A percentile compares a stretch with the other conserved stretches of the same genome.
phyloP scores from a whole-genome alignment of 2,888 invertebrate genomes.

The Tetheella fluctuosa region DNA sequence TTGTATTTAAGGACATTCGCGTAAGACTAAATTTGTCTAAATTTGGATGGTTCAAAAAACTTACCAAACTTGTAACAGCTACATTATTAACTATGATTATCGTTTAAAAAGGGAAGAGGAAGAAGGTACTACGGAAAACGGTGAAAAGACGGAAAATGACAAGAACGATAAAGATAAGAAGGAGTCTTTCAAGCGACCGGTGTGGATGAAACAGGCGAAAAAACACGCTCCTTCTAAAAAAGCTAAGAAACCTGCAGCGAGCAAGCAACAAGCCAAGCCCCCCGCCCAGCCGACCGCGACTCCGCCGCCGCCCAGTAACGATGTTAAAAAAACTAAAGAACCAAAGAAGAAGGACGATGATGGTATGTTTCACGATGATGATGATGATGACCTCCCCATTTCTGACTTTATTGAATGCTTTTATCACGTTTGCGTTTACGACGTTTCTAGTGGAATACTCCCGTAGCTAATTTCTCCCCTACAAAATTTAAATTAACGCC shows the following conservation, averaged over 20 bases:
- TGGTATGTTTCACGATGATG: constrained; percentile 38
- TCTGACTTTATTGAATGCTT: too few species aligned
- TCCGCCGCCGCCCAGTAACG: constrained; percentile 45
- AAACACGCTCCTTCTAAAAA: constrained; percentile 59
- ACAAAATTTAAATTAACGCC: too few species aligned
- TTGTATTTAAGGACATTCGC: too few species aligned
- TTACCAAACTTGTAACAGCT: too few species aligned
- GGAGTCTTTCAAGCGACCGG: constrained; percentile 86
- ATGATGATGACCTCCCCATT: too few species aligned
- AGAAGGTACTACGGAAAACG: constrained; percentile 77
- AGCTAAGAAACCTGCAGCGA: constrained; percentile 52
- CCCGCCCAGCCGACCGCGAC: constrained; percentile 45
- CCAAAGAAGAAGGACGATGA: constrained; percentile 70
- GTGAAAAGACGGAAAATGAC: constrained; percentile 65
- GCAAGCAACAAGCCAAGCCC: constrained; percentile 50
- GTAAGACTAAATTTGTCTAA: too few species aligned
- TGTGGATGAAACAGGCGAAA: constrained; percentile 62
- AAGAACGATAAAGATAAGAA: constrained; percentile 78
- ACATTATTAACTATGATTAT: background rate
- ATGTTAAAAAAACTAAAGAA: constrained; percentile 64
- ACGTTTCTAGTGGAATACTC: too few species aligned
- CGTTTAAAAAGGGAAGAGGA: constrained; percentile 74
- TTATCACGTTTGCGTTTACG: too few species aligned
- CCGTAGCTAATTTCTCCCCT: too few species aligned
- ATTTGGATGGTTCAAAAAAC: too few species aligned